Conservation (phyloP, 2,888 invertebrate genomes). For the Pristionchus arcanus region DNA sequence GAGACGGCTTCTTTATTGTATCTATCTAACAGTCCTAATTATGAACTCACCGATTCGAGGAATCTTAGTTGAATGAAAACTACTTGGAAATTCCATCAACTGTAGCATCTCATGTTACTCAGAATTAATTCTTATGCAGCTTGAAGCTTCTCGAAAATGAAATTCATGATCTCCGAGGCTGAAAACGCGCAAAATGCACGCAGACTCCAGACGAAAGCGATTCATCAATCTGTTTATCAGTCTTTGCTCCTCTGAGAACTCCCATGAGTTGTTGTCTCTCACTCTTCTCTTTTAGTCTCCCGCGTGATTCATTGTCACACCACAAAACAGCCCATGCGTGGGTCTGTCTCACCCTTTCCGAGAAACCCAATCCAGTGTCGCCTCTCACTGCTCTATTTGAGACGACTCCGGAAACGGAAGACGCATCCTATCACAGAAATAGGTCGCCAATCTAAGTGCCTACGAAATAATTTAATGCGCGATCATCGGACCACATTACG, state of each 20-base stretch:
- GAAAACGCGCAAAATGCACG: neutral
- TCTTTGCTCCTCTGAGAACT: neutral
- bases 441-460: neutral
- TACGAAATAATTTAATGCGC: neutral
- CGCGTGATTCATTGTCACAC: neutral
- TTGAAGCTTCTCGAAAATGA: neutral
- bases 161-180: neutral
- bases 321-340: neutral
- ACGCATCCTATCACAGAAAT: slow-evolving; percentile 15
- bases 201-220: neutral
- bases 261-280: neutral
- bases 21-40: too few relatives aligned
- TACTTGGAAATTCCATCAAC: too few relatives aligned
- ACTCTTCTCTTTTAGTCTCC: neutral
- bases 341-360: neutral
- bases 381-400: neutral
- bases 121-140: too few relatives aligned
- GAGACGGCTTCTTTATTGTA: too few relatives aligned
- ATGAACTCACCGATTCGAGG: too few relatives aligned
- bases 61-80: too few relatives aligned
- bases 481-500: neutral
- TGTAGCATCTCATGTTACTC: too few relatives aligned
- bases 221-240: neutral
- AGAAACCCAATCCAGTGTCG: neutral
- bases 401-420: neutral